phyloP scores from a whole-genome alignment of 2,113 vertebrate genomes.

The Neogale vison region DNA sequence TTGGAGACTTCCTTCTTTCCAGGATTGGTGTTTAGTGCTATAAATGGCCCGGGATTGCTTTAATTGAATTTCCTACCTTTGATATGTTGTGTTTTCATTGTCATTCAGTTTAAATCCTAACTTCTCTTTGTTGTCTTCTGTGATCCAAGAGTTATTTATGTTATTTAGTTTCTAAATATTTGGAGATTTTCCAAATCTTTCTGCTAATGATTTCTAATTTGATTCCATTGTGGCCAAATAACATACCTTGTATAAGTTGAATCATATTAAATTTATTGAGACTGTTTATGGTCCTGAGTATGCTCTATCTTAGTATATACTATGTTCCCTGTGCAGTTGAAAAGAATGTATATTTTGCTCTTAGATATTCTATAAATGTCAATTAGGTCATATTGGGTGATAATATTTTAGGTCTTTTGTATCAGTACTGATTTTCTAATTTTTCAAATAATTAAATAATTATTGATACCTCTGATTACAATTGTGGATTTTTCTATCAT shows the following conservation, averaged over 20 bases:
- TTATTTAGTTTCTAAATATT: background rate
- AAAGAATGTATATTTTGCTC: background rate
- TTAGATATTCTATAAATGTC: background rate
- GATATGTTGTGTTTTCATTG: background rate
- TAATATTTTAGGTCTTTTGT: background rate
- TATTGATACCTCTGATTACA: background rate
- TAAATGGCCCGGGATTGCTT: background rate
- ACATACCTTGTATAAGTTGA: background rate
- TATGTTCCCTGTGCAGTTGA: background rate
- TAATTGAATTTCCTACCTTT: background rate
- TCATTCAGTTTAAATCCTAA: background rate
- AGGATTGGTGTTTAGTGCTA: background rate
- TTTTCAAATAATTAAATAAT: background rate
- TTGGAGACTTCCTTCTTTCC: background rate
- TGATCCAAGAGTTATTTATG: background rate
- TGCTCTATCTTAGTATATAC: background rate
- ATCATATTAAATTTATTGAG: slow-evolving; percentile 15
- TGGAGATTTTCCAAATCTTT: background rate
- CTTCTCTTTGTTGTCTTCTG: background rate
- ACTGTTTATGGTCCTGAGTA: background rate
- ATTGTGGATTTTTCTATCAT: background rate
- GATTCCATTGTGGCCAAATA: background rate
- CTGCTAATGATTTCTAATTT: background rate
- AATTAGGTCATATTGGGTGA: background rate
- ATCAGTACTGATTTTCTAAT: background rate